Base-by-base conservation (phyloP, 2,888 invertebrate species). In the Minunthozetes semirufus region DNA sequence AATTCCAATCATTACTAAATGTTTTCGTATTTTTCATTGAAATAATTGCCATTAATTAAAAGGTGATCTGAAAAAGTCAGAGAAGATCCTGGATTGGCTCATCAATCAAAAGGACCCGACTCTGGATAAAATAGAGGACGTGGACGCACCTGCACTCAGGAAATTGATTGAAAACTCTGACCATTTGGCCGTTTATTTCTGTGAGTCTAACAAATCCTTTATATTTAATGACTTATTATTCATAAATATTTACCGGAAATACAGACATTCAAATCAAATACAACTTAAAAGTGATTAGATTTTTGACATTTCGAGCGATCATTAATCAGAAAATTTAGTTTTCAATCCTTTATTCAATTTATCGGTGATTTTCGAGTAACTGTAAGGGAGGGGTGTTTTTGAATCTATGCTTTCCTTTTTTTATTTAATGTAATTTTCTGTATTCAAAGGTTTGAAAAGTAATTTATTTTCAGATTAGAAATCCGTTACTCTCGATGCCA, bases 91-190 rank as follows among this genome's bases (percentile, higher is more conserved):
- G n/a, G 90, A 89, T 82, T 94, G 94, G 94, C 84, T 94, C 76
- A 83, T 94, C 80, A 90, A 91, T 53, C 93, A 94, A 84, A 94
- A 94, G 83, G 93, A 94, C 85, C 94, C 94, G 72, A 89, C 91
- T 68, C 92, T 93, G 61, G 93, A 94, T 82, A 88, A 92, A 72
- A 94, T 94, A 79, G 94, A 94, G 85, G 92, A 90, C 79, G 84
- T 91, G 22, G 91, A 91, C 83, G 94, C 93, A 59, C 90, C 89
- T 81, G 89, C 89, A 75, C 85, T 94, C 72, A 83, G 89, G 61
- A 86, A 88, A 76, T 83, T 92, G 76, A 93, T 94, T 79, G 88
- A 90, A 81, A 88, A 90, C 77, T 89, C 91, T 61, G 89, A 90
- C 79, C 90, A 93, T 50, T 85, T 94, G 78, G 93, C 94, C 9